Evolutionary conservation across 2,797 vertebrate species (phyloP), one percentile per base, ranked within the genome.

Genomic region (Taenioides sp.): DNA sequence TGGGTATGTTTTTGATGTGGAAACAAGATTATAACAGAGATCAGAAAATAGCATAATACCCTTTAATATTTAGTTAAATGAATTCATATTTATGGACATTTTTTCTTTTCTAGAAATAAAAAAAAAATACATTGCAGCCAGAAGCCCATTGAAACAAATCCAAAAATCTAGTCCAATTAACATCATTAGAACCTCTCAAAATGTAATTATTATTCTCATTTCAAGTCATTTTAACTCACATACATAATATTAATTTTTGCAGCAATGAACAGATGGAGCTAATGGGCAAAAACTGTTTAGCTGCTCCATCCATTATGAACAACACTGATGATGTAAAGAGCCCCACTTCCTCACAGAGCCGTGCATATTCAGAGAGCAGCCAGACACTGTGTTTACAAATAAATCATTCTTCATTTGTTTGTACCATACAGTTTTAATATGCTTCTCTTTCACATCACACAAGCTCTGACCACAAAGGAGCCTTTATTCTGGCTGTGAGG

Each of bases 351-450:
- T 54, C 20, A 76, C 65, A 73, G 37, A 60, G 25, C 67, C 64
- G 57, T 61, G 75, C 50, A 69, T 17, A 49, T 34, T 52, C 34
- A 54, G 43, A 58, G 59, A 57, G 62, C 17, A 25, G 11, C 43
- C 65, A 17, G 1, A 66, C 68, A 70, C 69, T 83, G 57, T 28
- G 75, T 89, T 90, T 88, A 77, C 80, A 80, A 80, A 91, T 87
- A 55, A 86, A 86, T 86, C 28, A 85, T 84, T 82, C 72, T 7
- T 27, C 77, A 69, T 74, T 61, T 69, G 77, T 84, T 84, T 58
- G 77, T 50, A 28, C 54, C 69, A 78, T 85, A 34, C 76, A 85
- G 80, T 70, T 86, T 86, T 76, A 14, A 87, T 84, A 74, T 74
- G 67, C 80, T 82, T 31, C 84, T 80, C 80, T 88, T 90, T 83